Percentiles rank a stretch among this genome's conserved stretches.
Conservation (phyloP, 2,888 invertebrate species). For the Blastobasis lacticolella region DNA sequence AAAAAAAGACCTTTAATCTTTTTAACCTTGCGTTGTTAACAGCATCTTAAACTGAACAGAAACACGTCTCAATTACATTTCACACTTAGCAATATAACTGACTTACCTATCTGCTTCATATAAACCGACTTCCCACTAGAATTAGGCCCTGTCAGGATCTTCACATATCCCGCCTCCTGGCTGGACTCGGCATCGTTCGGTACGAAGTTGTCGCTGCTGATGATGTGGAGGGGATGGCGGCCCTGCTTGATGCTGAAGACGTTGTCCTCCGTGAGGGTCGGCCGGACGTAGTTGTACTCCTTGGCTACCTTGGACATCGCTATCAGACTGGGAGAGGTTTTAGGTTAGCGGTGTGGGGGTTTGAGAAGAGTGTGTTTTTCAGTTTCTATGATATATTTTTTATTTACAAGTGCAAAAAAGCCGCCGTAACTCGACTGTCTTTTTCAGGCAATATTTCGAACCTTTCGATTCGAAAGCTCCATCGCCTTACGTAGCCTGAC, state of each 20-base stretch:
- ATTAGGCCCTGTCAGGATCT: slow-evolving; percentile 92
- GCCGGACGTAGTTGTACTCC: slow-evolving; percentile 79
- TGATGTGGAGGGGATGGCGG: slow-evolving; percentile 85
- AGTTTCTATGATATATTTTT: too few species aligned
- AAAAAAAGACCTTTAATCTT: too few species aligned
- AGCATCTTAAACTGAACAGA: too few species aligned
- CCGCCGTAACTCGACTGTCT: too few species aligned
- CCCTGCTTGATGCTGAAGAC: slow-evolving; percentile 78
- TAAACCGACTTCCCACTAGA: slow-evolving; percentile 95
- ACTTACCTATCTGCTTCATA: slow-evolving; percentile 82
- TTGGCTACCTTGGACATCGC: slow-evolving; percentile 78
- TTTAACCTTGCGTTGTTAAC: too few species aligned
- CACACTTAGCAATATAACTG: neutral
- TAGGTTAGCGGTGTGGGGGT: too few species aligned
- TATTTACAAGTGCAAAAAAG: too few species aligned
- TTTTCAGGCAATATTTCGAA: too few species aligned
- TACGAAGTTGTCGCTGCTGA: slow-evolving; percentile 78
- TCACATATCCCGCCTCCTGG: slow-evolving; percentile 72
- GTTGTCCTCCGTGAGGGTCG: slow-evolving; percentile 72
- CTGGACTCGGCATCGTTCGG: slow-evolving; percentile 82
- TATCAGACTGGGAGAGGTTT: slow-evolving; percentile 71
- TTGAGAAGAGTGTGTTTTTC: too few species aligned
- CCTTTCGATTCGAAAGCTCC: too few species aligned
- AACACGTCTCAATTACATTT: too few species aligned
- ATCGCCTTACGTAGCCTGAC: too few species aligned